Conservation (phyloP, 2,113 vertebrate species). For the Spea bombifrons region DNA sequence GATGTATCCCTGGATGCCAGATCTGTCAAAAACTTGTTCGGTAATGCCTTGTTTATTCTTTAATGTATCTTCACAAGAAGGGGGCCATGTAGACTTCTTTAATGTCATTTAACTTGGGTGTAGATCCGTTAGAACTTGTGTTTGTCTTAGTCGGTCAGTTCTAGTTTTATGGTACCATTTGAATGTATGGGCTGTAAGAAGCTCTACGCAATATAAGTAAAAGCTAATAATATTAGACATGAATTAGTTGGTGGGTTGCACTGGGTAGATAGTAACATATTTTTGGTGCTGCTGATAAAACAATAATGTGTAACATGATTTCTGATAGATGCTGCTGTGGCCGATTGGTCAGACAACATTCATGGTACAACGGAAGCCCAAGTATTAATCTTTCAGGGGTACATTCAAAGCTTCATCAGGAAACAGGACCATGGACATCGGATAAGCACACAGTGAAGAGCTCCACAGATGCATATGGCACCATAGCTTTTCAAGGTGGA, state of each 20-base stretch:
- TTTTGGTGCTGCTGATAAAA: too few relatives aligned
- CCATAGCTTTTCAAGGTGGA: slow-evolving; percentile 98
- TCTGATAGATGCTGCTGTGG: slow-evolving; percentile 87
- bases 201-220: too few relatives aligned
- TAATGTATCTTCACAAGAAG: too few relatives aligned
- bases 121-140: too few relatives aligned
- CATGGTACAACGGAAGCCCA: slow-evolving; percentile 87
- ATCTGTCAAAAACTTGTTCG: slow-evolving; percentile 97
- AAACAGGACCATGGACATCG: slow-evolving; percentile 88
- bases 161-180: too few relatives aligned
- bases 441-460: slow-evolving; percentile 93
- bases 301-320: background rate
- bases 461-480: slow-evolving; percentile 91
- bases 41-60: slow-evolving; percentile 60
- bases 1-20: slow-evolving; percentile 85
- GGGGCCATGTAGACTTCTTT: too few relatives aligned
- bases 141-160: too few relatives aligned
- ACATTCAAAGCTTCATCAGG: slow-evolving; percentile 76
- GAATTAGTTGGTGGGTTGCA: too few relatives aligned
- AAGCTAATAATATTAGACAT: too few relatives aligned
- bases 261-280: too few relatives aligned
- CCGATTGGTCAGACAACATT: slow-evolving; percentile 91
- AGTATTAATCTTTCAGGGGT: slow-evolving; percentile 89
- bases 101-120: too few relatives aligned
- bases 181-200: too few relatives aligned